Evolutionary conservation across 2,113 vertebrate genomes (phyloP).

Genomic region (Parus major): DNA sequence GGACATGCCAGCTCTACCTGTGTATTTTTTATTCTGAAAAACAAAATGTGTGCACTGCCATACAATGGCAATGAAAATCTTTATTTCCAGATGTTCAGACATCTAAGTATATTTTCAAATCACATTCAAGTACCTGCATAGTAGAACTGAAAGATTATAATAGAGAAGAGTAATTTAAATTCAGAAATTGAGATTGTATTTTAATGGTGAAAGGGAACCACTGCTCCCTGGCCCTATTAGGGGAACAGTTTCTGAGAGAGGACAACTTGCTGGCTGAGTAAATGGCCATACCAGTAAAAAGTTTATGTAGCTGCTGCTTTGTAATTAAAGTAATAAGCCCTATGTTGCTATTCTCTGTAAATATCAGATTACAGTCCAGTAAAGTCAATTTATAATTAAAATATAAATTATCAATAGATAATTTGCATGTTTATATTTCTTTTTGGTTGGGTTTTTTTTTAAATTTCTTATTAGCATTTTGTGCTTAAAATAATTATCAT

Average conservation of each 20-base stretch:
- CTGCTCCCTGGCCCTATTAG: neutral
- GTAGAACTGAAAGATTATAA: neutral
- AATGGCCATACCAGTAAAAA: neutral
- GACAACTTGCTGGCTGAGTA: neutral
- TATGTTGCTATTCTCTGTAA: neutral
- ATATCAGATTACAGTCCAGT: neutral
- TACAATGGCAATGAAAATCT: neutral
- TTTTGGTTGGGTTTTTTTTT: neutral
- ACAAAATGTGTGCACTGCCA: neutral
- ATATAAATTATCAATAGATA: neutral
- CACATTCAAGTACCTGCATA: neutral
- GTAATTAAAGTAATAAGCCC: neutral
- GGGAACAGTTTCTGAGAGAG: neutral
- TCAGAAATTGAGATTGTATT: neutral
- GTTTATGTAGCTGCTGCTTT: neutral
- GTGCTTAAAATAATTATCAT: neutral
- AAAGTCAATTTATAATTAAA: neutral
- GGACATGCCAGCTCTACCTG: neutral
- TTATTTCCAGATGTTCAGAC: neutral
- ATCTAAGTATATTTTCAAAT: neutral
- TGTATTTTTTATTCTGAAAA: neutral
- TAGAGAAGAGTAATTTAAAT: neutral
- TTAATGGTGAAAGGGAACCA: neutral
- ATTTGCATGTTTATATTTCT: neutral
- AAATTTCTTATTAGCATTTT: neutral